Conservation (phyloP, 2,888 invertebrate species). For the Noctua fimbriata region DNA sequence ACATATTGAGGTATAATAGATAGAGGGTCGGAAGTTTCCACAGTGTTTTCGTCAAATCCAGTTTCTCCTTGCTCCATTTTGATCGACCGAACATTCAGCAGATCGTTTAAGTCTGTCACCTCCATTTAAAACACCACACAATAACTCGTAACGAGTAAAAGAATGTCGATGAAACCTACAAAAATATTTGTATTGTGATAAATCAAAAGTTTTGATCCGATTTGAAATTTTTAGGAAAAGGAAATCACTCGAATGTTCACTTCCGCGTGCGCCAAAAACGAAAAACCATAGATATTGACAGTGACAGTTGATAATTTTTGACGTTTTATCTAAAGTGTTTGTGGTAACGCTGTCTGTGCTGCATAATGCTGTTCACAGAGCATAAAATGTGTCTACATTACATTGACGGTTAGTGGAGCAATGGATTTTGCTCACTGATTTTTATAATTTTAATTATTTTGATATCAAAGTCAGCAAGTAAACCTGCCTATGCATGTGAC, state of each 20-base stretch:
- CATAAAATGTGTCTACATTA: too few relatives aligned
- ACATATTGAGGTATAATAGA: constrained; percentile 88
- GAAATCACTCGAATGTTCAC: constrained; percentile 82
- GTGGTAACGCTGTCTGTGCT: constrained; percentile 22
- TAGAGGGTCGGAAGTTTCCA: constrained; percentile 79
- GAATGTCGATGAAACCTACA: not conserved
- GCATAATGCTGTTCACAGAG: not conserved
- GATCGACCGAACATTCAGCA: constrained; percentile 83
- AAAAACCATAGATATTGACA: constrained; percentile 72
- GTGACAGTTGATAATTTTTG: constrained; percentile 50
- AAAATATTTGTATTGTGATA: constrained; percentile 40
- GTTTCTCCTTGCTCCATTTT: constrained; percentile 86
- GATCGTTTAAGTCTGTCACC: constrained; percentile 84
- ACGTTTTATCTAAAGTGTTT: constrained; percentile 34
- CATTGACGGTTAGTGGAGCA: not conserved
- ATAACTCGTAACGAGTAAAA: constrained; percentile 26
- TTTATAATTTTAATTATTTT: not conserved
- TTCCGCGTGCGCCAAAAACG: constrained; percentile 87
- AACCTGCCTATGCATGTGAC: too few relatives aligned
- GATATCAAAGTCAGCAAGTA: not conserved
- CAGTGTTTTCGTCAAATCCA: constrained; percentile 77
- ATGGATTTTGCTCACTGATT: not conserved
- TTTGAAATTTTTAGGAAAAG: constrained; percentile 85
- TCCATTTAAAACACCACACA: constrained; percentile 76
- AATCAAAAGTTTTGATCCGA: constrained; percentile 70